A percentile compares a stretch with the other conserved stretches of the same genome.
phyloP scores from a whole-genome alignment of 2,797 vertebrate species.

The Notolepis coatsorum region DNA sequence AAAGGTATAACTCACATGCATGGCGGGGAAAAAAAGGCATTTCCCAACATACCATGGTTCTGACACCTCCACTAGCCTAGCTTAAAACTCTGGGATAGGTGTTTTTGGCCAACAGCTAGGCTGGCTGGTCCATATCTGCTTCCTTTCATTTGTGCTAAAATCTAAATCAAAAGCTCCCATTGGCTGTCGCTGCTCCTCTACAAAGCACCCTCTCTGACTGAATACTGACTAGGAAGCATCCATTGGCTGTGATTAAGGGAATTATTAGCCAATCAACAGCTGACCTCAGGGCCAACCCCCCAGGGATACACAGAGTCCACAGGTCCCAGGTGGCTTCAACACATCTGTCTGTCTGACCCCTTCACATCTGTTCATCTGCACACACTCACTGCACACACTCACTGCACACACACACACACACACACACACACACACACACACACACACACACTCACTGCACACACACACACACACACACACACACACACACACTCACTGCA shows the following conservation, averaged over 20 bases:
- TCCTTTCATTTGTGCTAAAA: no score
- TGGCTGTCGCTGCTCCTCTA: no score
- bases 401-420: background rate
- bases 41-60: no score
- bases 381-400: background rate
- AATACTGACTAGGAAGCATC: no score
- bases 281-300: conserved; percentile 60
- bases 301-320: conserved; percentile 44
- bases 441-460: background rate
- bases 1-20: no score
- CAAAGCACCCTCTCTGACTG: no score
- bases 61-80: no score
- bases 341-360: conserved; percentile 47
- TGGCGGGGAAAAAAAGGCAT: no score
- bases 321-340: conserved; percentile 67
- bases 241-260: conserved; percentile 67
- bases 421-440: background rate
- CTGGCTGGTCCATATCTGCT: no score
- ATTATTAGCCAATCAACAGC: conserved; percentile 71
- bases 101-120: no score
- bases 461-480: conserved; percentile 1
- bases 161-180: no score
- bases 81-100: no score
- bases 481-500: background rate
- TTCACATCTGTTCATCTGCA: background rate